Conservation (phyloP, 2,113 vertebrate species). For the Barbus barbus region DNA sequence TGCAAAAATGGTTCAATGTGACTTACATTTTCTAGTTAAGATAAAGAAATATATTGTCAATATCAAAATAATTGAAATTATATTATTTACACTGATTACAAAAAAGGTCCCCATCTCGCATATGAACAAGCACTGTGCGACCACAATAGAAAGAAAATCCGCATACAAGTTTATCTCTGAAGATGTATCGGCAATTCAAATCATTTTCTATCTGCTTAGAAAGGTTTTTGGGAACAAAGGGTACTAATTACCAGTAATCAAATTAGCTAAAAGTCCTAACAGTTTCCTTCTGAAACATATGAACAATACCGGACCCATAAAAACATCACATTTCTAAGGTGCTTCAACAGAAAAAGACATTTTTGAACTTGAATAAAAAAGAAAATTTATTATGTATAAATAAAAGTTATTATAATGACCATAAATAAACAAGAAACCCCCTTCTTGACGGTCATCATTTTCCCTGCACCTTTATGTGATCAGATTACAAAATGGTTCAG, state of each 20-base stretch:
- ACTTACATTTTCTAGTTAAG: conserved; percentile 51
- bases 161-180: not conserved
- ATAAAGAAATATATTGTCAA: conserved; percentile 78
- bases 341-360: conserved; percentile 19
- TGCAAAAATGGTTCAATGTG: conserved; percentile 36
- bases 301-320: conserved; percentile 40
- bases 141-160: conserved; percentile 9
- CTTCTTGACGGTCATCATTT: conserved; percentile 16
- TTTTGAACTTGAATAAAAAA: not conserved
- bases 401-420: conserved; percentile 28
- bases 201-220: not conserved
- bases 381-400: conserved; percentile 28
- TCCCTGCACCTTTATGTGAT: not conserved
- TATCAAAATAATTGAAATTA: conserved; percentile 80
- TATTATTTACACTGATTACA: conserved; percentile 78
- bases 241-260: not conserved
- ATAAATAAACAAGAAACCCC: conserved; percentile 38
- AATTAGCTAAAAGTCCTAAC: not conserved
- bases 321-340: conserved; percentile 16
- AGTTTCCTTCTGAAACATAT: conserved; percentile 9
- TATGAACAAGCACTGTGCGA: conserved; percentile 34
- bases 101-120: conserved; percentile 65
- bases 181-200: not conserved
- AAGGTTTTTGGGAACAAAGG: not conserved
- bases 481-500: conserved; percentile 17